Evolutionary conservation across 2,888 invertebrate genomes (phyloP), one percentile per base, ranked within the genome.

Genomic region (Drosophila maculinotata): DNA sequence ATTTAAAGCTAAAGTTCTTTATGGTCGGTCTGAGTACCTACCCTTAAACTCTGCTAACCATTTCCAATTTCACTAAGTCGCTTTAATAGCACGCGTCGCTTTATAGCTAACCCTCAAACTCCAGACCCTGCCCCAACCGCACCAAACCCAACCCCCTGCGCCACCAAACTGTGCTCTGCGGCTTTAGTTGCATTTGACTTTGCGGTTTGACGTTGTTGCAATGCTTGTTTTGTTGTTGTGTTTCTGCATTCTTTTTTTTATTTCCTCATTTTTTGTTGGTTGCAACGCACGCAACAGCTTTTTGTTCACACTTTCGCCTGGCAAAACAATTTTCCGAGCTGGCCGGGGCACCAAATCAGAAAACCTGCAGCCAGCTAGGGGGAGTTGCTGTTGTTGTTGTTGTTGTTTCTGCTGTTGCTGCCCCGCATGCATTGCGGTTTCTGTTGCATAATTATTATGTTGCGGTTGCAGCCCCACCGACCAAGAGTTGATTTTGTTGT

Each of bases 241-340:
- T 30, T 76, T 68, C 31, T 72, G 75, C 58, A 54, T 75, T 74
- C 53, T 69, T 30, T 48, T 49, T 17, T 49, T 56, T 49, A 48
- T 51, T 54, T 44, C 36, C 48, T 36, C 66, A 30, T 47, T 67
- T 31, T 30, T 41, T 52, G 69, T 75, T 52, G 76, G 59, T 49
- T 78, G 72, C 75, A 71, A 64, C 87, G 79, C 82, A 87, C 82
- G 85, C 82, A 82, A 83, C 88, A 87, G 88, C 86, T 85, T 86
- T 87, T 88, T 89, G 82, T 88, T 88, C 82, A 88, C 88, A 88
- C 89, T 89, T 88, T 87, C 87, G 84, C 88, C 74, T 77, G 78
- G 89, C 77, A 83, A 77, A 85, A 89, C 87, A 88, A 83, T 82
- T 87, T 82, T 66, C 60, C 76, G 70, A 20, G 69, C 69, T 70